Percentiles rank a stretch among this genome's conserved stretches.
phyloP scores from a whole-genome alignment of 2,888 invertebrate genomes.

The Tinea semifulvella region DNA sequence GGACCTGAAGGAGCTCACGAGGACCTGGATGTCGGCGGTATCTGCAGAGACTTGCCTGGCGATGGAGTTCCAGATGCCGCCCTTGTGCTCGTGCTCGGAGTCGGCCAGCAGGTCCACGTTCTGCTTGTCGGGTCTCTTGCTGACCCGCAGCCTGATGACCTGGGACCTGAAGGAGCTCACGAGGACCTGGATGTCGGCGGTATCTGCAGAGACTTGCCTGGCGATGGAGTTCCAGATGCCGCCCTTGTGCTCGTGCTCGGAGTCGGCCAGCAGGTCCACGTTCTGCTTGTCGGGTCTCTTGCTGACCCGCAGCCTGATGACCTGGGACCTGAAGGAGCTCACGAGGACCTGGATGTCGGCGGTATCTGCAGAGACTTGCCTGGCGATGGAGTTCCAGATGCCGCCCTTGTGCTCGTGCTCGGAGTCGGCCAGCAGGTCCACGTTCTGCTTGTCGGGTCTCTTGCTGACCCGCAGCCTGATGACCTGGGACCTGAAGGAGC shows the following conservation, averaged over 20 bases:
- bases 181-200: constrained; percentile 78
- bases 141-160: constrained; percentile 89
- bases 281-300: constrained; percentile 91
- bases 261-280: constrained; percentile 87
- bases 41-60: constrained; percentile 81
- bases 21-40: constrained; percentile 77
- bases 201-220: constrained; percentile 76
- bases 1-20: constrained; percentile 85
- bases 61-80: constrained; percentile 94
- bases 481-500: constrained; percentile 87
- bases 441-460: constrained; percentile 85
- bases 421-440: constrained; percentile 87
- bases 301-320: constrained; percentile 88
- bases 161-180: constrained; percentile 88
- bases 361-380: constrained; percentile 74
- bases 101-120: constrained; percentile 88
- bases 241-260: constrained; percentile 68
- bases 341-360: constrained; percentile 81
- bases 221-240: constrained; percentile 97
- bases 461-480: constrained; percentile 92
- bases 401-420: constrained; percentile 73
- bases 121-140: constrained; percentile 90
- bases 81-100: constrained; percentile 70
- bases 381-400: constrained; percentile 95
- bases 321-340: constrained; percentile 86